phyloP scores from a whole-genome alignment of 2,888 invertebrate genomes.

The Rapana venosa region DNA sequence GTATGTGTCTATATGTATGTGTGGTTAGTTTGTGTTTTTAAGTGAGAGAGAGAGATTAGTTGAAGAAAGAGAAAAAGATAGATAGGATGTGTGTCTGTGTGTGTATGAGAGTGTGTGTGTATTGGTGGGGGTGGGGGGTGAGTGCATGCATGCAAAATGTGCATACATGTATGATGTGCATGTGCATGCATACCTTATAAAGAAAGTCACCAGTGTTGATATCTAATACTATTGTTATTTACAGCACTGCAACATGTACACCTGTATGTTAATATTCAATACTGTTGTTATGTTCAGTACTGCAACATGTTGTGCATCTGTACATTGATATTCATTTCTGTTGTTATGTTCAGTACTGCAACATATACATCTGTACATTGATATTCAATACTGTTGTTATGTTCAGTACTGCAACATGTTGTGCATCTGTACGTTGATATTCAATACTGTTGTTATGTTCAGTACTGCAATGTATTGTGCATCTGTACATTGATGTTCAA shows the following conservation, averaged over 20 bases:
- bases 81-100: neutral
- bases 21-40: neutral
- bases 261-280: conserved; percentile 81
- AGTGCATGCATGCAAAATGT: no score
- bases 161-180: no score
- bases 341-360: conserved; percentile 85
- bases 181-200: no score
- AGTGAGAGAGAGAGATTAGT: neutral
- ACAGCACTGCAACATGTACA: conserved; percentile 88
- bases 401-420: conserved; percentile 88
- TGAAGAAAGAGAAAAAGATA: neutral
- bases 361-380: conserved; percentile 85
- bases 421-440: neutral
- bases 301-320: neutral
- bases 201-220: no score
- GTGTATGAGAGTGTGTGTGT: neutral
- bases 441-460: conserved; percentile 71
- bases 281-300: neutral
- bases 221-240: conserved; percentile 40
- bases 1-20: neutral
- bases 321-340: neutral
- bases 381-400: conserved; percentile 29
- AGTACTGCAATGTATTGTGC: conserved; percentile 90
- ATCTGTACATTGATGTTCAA: conserved; percentile 82
- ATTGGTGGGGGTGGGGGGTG: neutral